Percentiles rank a stretch among this genome's conserved stretches.
Conservation (phyloP, 2,113 vertebrate genomes). For the Prionailurus bengalensis region DNA sequence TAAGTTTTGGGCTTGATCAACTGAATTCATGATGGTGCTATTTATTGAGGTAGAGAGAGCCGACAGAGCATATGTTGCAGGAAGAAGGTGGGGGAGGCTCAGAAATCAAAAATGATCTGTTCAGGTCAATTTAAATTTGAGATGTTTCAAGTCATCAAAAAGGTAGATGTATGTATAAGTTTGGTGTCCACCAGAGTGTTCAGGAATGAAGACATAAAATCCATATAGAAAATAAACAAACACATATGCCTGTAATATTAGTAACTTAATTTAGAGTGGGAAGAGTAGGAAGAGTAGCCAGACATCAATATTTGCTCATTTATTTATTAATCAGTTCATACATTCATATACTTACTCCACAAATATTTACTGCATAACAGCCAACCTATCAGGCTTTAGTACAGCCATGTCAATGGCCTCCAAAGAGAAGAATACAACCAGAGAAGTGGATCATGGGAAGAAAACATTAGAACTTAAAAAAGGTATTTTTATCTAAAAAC, state of each 20-base stretch:
- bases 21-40: not conserved
- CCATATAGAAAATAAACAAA: not conserved
- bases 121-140: conserved; percentile 16
- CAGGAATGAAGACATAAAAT: not conserved
- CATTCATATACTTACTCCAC: not conserved
- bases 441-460: not conserved
- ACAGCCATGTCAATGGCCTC: not conserved
- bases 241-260: not conserved
- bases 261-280: not conserved
- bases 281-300: not conserved
- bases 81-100: not conserved
- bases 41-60: not conserved
- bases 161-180: not conserved
- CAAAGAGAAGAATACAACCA: not conserved
- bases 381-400: not conserved
- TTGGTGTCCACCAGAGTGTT: not conserved
- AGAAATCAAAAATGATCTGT: not conserved
- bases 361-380: conserved; percentile 15
- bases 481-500: conserved; percentile 29
- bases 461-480: not conserved
- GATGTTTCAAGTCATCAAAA: conserved; percentile 15
- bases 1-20: conserved; percentile 11
- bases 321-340: conserved; percentile 18
- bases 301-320: not conserved
- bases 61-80: not conserved